Conservation (phyloP, 1,140 invertebrate genomes). For the Calliopsis andreniformis region DNA sequence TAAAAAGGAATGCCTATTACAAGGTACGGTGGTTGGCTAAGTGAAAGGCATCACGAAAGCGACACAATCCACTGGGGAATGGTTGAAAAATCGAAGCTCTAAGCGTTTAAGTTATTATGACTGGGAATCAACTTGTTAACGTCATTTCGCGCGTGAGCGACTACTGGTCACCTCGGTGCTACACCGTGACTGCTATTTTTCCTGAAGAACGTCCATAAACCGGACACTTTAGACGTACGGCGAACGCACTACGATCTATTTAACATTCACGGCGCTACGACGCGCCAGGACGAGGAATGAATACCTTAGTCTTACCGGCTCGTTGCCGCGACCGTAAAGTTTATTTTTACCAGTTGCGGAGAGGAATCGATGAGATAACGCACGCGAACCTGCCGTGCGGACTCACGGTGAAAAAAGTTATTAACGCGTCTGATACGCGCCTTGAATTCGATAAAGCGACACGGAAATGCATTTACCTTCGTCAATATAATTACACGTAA, state of each 20-base stretch:
- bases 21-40: constrained; percentile 1
- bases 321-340: constrained; percentile 30
- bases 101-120: constrained; percentile 45
- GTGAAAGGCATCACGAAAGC: constrained; percentile 34
- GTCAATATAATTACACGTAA: neutral
- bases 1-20: constrained; percentile 17
- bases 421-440: constrained; percentile 26
- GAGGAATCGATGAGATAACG: constrained; percentile 51
- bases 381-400: too few species aligned
- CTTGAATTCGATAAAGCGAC: constrained; percentile 21
- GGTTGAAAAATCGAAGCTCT: constrained; percentile 28
- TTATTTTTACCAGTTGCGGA: constrained; percentile 59
- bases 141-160: constrained; percentile 60
- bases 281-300: constrained; percentile 56
- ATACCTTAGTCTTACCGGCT: constrained; percentile 42
- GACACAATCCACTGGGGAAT: constrained; percentile 2
- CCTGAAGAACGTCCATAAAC: constrained; percentile 70
- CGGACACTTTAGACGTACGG: constrained; percentile 71
- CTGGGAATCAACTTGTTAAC: constrained; percentile 55
- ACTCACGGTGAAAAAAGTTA: neutral
- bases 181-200: constrained; percentile 62
- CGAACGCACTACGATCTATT: constrained; percentile 55
- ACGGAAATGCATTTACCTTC: constrained; percentile 36
- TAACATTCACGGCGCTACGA: constrained; percentile 67
- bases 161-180: constrained; percentile 57